phyloP scores from a whole-genome alignment of 1,140 invertebrate genomes.

The Cotesia typhae region DNA sequence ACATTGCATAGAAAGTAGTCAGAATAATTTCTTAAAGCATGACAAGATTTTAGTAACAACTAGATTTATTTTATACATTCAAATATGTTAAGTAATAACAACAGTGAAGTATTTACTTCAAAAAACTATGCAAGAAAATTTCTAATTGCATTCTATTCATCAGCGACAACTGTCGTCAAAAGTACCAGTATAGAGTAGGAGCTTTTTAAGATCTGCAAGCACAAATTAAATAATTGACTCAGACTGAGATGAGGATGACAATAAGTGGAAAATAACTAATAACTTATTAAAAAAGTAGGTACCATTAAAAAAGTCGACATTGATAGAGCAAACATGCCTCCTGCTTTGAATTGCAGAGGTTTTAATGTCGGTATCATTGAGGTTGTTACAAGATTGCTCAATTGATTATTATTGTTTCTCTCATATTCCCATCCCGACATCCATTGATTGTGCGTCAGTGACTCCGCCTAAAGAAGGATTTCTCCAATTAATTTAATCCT shows the following conservation, averaged over 20 bases:
- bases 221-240: background rate
- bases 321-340: constrained; percentile 36
- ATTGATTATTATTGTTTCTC: constrained; percentile 13
- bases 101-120: no score
- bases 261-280: background rate
- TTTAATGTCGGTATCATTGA: constrained; percentile 33
- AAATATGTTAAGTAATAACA: no score
- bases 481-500: no score
- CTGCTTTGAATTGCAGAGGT: constrained; percentile 34
- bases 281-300: constrained; percentile 24
- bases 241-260: background rate
- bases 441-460: constrained; percentile 32
- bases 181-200: constrained; percentile 39
- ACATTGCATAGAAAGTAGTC: no score
- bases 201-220: constrained; percentile 29
- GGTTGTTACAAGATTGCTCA: constrained; percentile 20
- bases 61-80: no score
- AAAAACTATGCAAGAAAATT: no score
- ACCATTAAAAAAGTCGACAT: constrained; percentile 36
- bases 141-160: background rate
- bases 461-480: constrained; percentile 7
- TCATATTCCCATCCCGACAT: constrained; percentile 35
- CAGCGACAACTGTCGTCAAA: constrained; percentile 29
- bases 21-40: no score
- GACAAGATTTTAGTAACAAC: no score